Base-by-base conservation (phyloP, 2,113 vertebrate species). In the Melospiza melodia region DNA sequence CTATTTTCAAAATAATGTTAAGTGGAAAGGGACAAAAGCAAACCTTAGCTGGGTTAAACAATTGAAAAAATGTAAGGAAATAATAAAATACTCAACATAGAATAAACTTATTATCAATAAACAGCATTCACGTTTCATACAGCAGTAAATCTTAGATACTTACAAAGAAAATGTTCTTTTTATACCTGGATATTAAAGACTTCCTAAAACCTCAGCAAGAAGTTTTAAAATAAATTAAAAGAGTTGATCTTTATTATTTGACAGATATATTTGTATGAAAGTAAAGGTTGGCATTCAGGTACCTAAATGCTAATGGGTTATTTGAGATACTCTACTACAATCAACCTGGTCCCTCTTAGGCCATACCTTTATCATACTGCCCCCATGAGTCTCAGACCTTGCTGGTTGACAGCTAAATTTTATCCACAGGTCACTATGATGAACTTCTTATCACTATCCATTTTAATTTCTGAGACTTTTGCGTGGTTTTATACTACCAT, bases 401-500 rank as follows among this genome's bases (percentile, higher is more conserved):
- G 5, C 8, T 48, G 7, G 3, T 2, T 58, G 28, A 27, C 15
- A 74, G 27, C 7, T 57, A 44, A 77, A 77, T 89, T 85, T 48
- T 18, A 35, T 21, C 10, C 23, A 51, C 10, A 35, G 4, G 5
- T 27, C 1, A 1, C 1, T 46, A 11, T 74, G 6, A n/a, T 25
- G 80, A 61, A 76, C 4, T 51, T 18, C 24, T 61, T 16, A 35
- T 59, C 11, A 9, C 3, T 30, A 30, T 18, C 4, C 1, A 31
- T 54, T 85, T 78, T 37, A 55, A 43, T 72, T 82, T 75, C 20
- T 55, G 57, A 59, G 9, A 74, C 1, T 19, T 85, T 52, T 90
- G 33, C 1, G 6, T 67, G 11, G 67, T 78, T 91, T 72, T 48
- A 2, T 54, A 67, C 2, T 51, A 37, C 10, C 23, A 49, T 33